These are phyloP conservation scores for Polymixis flavicincta DNA, from an alignment of 2,888 invertebrate genomes.

Conservation along the genomic window DNA sequence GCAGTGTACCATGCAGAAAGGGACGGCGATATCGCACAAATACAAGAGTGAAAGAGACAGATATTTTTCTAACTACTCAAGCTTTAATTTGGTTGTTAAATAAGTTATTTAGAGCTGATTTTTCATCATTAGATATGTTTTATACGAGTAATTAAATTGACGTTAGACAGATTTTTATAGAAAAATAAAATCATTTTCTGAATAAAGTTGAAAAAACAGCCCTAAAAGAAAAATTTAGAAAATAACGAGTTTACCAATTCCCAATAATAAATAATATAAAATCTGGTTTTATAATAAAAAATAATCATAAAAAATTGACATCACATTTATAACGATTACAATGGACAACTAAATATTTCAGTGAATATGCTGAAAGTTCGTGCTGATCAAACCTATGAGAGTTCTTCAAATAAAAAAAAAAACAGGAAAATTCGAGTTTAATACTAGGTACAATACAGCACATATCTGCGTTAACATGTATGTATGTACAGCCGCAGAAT, in stretches of 20 bases:
- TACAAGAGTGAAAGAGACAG: slow-evolving; percentile 70
- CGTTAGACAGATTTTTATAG: neutral
- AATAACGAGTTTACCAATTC: slow-evolving; percentile 10
- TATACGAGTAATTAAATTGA: neutral
- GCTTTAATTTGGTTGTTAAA: slow-evolving; percentile 59
- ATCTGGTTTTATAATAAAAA: slow-evolving; percentile 19
- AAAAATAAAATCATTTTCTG: neutral
- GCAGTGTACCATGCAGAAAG: slow-evolving; percentile 80
- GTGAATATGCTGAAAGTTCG: neutral
- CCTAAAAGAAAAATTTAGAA: neutral
- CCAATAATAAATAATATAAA: slow-evolving; percentile 9
- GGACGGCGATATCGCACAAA: slow-evolving; percentile 67
- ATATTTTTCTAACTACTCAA: slow-evolving; percentile 70
- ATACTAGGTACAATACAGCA: slow-evolving; percentile 3
- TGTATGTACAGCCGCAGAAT: slow-evolving; percentile 1
- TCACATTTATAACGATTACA: slow-evolving; percentile 14
- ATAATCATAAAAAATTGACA: slow-evolving; percentile 15
- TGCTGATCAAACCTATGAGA: neutral
- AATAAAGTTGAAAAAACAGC: slow-evolving; percentile 12
- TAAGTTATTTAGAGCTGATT: neutral
- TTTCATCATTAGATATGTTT: neutral
- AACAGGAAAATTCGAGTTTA: slow-evolving; percentile 1
- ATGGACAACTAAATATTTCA: neutral
- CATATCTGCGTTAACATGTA: neutral
- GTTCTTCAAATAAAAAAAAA: neutral